Evolutionary conservation across 2,888 invertebrate species (phyloP), one percentile per base, ranked within the genome.

Genomic region (Patella pellucida): DNA sequence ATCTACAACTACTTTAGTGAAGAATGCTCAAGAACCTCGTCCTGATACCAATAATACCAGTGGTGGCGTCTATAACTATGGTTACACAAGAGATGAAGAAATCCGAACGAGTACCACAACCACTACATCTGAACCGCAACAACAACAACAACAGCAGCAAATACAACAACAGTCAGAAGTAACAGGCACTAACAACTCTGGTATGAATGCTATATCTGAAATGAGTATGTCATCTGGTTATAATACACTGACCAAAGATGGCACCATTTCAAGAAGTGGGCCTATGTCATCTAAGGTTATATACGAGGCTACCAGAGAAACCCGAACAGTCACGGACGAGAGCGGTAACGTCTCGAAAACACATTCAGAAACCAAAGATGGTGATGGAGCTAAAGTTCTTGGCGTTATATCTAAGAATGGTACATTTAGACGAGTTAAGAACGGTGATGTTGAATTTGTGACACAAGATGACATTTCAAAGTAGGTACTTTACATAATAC

Each of bases 371-470:
- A 62, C 62, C 19, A 62, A 62, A 62, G 5, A 62, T 62, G 62
- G 62, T 62, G 62, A 62, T n/a, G 62, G 62, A 2, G 62, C 62
- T n/a, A 62, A 62, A 19, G 62, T 62, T 12, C n/a, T 62, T 7
- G 62, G 62, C 19, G 62, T 62, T 62, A 62, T 62, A 12, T 62
- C 62, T 62, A 62, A 62, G 62, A 62, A 62, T 62, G 62, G 62
- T 15, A 62, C 62, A 19, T 62, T 62, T 15, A 62, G 62, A 62
- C 62, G 62, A 62, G 62, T 62, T 2, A 62, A 19, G 62, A 19
- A 19, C 62, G 62, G 62, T 4, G 62, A 62, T 12, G 62, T 62
- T 11, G 62, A 62, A 62, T 62, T 19, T 19, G 19, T 62, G 62
- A 62, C 62, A 11, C 62, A 15, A 62, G 62, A 62, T 15, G 62